A percentile compares a stretch with the other conserved stretches of the same genome.
phyloP scores from a whole-genome alignment of 1,140 invertebrate species.

The Mycetomoellerius zeteki region DNA sequence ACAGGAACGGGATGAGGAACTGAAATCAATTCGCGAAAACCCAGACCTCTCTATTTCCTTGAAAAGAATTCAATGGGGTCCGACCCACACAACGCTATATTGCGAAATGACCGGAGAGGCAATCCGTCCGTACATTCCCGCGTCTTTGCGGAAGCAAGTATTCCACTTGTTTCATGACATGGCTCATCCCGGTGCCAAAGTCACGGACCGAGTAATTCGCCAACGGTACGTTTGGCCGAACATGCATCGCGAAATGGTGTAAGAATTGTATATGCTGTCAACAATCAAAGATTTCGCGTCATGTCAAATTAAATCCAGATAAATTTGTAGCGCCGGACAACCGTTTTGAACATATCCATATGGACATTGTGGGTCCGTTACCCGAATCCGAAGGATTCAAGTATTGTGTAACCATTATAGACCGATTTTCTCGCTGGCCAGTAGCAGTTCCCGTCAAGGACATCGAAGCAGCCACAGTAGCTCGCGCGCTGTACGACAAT shows the following conservation, averaged over 20 bases:
- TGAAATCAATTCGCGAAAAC: neutral
- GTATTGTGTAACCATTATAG: neutral
- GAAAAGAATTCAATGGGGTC: neutral
- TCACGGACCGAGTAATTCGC: neutral
- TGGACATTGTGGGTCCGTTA: neutral
- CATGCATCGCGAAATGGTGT: neutral
- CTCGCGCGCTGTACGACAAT: neutral
- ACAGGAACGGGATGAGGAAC: neutral
- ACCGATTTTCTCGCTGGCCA: neutral
- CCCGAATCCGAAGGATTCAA: neutral
- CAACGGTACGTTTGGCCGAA: neutral
- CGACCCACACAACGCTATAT: neutral
- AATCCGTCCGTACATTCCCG: neutral
- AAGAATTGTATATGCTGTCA: neutral
- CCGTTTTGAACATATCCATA: neutral
- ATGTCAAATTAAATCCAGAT: neutral
- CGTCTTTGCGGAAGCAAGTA: neutral
- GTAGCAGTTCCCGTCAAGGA: neutral
- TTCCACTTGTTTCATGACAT: neutral
- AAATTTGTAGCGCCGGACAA: neutral
- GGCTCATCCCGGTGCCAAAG: neutral
- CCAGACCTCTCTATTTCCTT: neutral
- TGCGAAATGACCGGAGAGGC: neutral
- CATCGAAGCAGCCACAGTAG: neutral
- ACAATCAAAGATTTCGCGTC: neutral